phyloP scores from a whole-genome alignment of 2,888 invertebrate species.

The Chydorus sphaericus region DNA sequence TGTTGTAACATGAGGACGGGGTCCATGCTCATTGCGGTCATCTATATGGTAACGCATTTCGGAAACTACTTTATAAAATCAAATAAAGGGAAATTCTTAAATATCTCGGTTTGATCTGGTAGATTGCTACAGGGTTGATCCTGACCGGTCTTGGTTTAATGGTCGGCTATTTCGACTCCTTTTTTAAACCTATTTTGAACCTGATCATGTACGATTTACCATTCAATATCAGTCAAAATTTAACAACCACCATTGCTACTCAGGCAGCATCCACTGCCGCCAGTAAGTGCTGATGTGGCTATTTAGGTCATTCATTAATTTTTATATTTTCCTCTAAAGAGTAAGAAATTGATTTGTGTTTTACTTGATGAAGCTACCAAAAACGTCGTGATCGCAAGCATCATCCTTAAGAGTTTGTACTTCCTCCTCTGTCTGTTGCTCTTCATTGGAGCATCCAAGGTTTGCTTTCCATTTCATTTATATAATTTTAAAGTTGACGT shows the following conservation, averaged over 20 bases:
- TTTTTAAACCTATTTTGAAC: neutral
- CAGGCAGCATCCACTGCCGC: neutral
- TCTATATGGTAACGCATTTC: conserved; percentile 8
- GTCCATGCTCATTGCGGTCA: neutral
- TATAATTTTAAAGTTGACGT: no score
- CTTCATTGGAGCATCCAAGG: conserved; percentile 4
- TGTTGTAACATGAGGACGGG: conserved; percentile 6
- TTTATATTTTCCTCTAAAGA: no score
- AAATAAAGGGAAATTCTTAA: neutral
- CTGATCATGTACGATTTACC: neutral
- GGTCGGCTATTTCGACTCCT: neutral
- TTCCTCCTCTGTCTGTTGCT: neutral
- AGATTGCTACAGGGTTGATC: neutral
- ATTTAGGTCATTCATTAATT: neutral
- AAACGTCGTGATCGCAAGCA: conserved; percentile 1
- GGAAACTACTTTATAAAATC: neutral
- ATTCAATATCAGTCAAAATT: neutral
- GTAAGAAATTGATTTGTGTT: neutral
- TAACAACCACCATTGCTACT: neutral
- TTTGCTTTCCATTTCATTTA: no score
- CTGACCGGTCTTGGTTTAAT: neutral
- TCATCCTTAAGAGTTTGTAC: neutral
- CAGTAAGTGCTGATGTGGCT: neutral
- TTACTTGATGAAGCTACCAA: neutral
- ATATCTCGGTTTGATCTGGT: neutral